Base-by-base conservation (phyloP, 2,888 invertebrate genomes). In the Aporophyla nigra region DNA sequence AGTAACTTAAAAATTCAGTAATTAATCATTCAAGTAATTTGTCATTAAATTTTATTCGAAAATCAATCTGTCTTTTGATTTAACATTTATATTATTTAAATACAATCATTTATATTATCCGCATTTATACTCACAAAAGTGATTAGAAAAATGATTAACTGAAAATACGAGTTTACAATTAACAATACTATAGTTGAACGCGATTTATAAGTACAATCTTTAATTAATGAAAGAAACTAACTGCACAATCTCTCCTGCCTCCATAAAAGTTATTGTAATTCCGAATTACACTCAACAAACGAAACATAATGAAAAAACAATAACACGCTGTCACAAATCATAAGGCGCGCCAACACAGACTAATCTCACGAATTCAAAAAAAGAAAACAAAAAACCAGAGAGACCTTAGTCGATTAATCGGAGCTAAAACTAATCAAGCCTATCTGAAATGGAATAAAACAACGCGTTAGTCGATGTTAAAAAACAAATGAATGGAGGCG, bases 401-500 rank as follows among this genome's bases (percentile, higher is more conserved):
- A 91, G 74, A 74, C 78, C 77, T 66, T 83, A 79, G 86, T 91
- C 92, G 93, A 93, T 95, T 95, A 95, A 95, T 94, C 93, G 93
- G 86, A 91, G 87, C 94, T 94, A 93, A 95, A 96, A 96, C 96
- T 96, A 96, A 96, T 96, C 96, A 96, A 94, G 93, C 92, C 93
- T 95, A 96, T 95, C 92, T 90, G 91, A 93, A 87, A 91, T 88
- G 85, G 83, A 94, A 94, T 91, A 93, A 93, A 93, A 93, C 90
- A 76, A 78, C 82, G 61, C 27, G 76, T 82, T 73, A 79, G 79
- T 80, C 78, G 87, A 78, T 78, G 86, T 84, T 92, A 94, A 95
- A 95, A 95, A 96, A 95, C 95, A 95, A 96, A 96, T 96, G 96
- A 95, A 96, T 95, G 96, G 91, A 93, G 93, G 94, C 93, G 95